Evolutionary conservation across 2,797 vertebrate genomes (phyloP).

Genomic region (Sebastes itinus): DNA sequence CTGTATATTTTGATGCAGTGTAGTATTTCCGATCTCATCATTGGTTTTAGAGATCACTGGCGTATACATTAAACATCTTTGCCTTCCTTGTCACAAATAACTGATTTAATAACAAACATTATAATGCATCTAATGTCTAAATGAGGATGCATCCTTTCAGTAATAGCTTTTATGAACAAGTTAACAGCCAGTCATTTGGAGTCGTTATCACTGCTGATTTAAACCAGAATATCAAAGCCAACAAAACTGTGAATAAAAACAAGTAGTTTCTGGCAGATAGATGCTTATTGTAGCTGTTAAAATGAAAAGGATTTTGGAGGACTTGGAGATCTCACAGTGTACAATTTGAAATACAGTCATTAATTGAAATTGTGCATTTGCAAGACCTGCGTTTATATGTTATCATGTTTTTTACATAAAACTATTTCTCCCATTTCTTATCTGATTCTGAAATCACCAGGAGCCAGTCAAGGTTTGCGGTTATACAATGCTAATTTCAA

Average conservation of each 20-base stretch:
- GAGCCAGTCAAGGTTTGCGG: not conserved
- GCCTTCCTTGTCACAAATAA: not conserved
- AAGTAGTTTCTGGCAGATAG: not conserved
- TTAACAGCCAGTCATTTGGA: not conserved
- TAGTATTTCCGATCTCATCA: not conserved
- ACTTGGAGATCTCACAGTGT: not conserved
- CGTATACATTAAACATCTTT: not conserved
- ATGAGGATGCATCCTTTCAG: not conserved
- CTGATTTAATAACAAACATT: not conserved
- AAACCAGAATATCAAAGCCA: not conserved
- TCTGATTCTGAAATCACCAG: not conserved
- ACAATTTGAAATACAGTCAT: not conserved
- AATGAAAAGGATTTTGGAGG: not conserved
- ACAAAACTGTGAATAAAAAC: not conserved
- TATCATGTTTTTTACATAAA: slow-evolving; percentile 6
- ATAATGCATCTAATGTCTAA: not conserved
- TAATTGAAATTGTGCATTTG: not conserved
- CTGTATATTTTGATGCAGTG: not conserved
- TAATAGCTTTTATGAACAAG: not conserved
- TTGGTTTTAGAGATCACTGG: not conserved
- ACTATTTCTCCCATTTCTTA: slow-evolving; percentile 19
- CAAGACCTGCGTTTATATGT: not conserved
- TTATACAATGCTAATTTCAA: not conserved
- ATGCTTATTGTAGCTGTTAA: not conserved
- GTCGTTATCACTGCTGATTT: not conserved